Evolutionary conservation across 1,140 invertebrate species (phyloP).

Genomic region (Neodiprion virginianus): DNA sequence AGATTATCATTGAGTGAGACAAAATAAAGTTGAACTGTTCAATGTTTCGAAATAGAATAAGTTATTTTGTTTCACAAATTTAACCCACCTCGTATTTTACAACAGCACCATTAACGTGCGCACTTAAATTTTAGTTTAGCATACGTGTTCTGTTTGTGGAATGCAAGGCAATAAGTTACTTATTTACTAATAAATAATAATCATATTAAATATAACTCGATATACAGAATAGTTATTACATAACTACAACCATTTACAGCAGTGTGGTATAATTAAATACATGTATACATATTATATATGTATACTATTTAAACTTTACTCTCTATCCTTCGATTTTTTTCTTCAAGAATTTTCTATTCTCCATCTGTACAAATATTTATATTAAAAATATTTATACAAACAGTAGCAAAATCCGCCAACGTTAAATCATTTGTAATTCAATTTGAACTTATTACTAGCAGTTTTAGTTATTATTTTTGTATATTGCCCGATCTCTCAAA

Average conservation of each 20-base stretch:
- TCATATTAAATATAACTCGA: slow-evolving; percentile 48
- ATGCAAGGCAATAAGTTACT: slow-evolving; percentile 59
- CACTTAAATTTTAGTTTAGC: background rate
- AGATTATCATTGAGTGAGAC: background rate
- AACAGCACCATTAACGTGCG: slow-evolving; percentile 15
- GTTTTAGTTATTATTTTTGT: background rate
- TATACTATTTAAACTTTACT: slow-evolving; percentile 21
- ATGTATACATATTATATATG: slow-evolving; percentile 23
- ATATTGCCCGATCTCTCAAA: no score
- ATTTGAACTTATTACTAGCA: background rate
- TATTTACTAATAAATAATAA: slow-evolving; percentile 48
- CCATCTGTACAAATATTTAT: slow-evolving; percentile 55
- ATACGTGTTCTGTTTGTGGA: slow-evolving; percentile 36
- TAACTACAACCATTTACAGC: slow-evolving; percentile 54
- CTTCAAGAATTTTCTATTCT: slow-evolving; percentile 20
- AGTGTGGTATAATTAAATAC: slow-evolving; percentile 30
- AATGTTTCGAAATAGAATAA: no score
- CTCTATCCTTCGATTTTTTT: slow-evolving; percentile 28
- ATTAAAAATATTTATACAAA: slow-evolving; percentile 54
- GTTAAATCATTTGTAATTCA: no score
- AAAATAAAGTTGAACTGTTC: background rate
- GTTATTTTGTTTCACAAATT: background rate
- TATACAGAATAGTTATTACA: slow-evolving; percentile 53
- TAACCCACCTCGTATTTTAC: background rate
- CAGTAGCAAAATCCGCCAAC: slow-evolving; percentile 29